phyloP scores from a whole-genome alignment of 2,113 vertebrate species.

The Burhinus bistriatus region DNA sequence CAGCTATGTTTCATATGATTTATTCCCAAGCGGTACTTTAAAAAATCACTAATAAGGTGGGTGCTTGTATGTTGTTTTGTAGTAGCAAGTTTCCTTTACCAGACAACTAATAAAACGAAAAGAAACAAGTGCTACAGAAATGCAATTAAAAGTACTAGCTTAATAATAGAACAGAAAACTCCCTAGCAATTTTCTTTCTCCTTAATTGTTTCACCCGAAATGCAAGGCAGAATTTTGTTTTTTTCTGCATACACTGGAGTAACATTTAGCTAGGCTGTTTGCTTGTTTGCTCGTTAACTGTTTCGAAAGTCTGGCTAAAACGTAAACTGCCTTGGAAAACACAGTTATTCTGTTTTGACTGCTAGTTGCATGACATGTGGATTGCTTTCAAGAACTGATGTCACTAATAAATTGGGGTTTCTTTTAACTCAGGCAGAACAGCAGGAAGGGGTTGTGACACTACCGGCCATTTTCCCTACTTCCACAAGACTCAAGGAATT shows the following conservation, averaged over 20 bases:
- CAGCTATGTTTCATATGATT: not conserved
- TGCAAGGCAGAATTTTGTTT: not conserved
- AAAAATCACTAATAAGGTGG: not conserved
- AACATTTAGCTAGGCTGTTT: not conserved
- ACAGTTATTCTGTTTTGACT: not conserved
- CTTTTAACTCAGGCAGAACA: not conserved
- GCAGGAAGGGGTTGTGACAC: not conserved
- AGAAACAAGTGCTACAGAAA: not conserved
- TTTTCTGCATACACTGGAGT: not conserved
- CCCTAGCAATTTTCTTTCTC: not conserved
- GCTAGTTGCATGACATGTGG: not conserved
- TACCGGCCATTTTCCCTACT: not conserved
- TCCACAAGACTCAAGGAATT: not conserved
- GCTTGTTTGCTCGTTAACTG: not conserved
- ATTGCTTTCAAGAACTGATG: not conserved
- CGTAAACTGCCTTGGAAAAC: not conserved
- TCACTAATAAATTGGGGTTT: rapidly evolving
- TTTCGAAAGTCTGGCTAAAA: not conserved
- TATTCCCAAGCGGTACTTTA: not conserved
- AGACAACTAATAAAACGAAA: slow-evolving; percentile 2
- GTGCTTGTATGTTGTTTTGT: not conserved
- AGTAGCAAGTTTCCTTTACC: not conserved
- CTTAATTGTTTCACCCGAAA: not conserved
- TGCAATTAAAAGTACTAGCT: not conserved
- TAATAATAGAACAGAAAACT: not conserved